phyloP scores from a whole-genome alignment of 2,797 vertebrate species.

The Somateria mollissima region DNA sequence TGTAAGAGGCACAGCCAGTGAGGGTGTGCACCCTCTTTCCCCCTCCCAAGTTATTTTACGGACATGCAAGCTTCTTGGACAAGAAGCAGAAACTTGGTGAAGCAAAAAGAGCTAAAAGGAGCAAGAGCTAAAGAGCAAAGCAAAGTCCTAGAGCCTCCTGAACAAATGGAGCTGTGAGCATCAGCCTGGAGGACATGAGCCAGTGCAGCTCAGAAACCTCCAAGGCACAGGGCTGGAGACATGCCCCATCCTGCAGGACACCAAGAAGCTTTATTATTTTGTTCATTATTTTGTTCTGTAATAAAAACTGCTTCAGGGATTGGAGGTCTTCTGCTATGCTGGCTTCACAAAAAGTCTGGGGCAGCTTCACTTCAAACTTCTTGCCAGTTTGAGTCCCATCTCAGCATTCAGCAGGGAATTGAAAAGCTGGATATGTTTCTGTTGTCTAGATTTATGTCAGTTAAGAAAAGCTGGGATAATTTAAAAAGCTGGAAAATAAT shows the following conservation, averaged over 20 bases:
- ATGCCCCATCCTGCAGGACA: background rate
- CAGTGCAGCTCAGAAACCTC: background rate
- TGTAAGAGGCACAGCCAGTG: background rate
- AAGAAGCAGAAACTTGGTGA: background rate
- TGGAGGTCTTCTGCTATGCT: conserved; percentile 59
- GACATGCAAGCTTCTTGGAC: background rate
- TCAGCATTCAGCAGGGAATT: conserved; percentile 5
- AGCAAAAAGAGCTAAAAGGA: background rate
- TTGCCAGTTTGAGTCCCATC: conserved; percentile 47
- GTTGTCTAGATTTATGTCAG: conserved; percentile 65
- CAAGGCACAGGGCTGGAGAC: background rate
- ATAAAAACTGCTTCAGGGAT: conserved; percentile 39
- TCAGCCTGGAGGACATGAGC: background rate
- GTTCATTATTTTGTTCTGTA: conserved; percentile 46
- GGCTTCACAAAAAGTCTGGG: conserved; percentile 51
- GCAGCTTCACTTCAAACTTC: conserved; percentile 42
- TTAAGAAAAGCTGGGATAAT: conserved; percentile 52
- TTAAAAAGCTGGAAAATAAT: conserved; percentile 63
- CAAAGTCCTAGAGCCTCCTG: background rate
- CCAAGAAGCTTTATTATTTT: background rate
- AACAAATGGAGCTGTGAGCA: background rate
- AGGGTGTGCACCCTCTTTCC: background rate
- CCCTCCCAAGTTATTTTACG: background rate
- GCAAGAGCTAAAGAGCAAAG: background rate
- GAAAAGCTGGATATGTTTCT: conserved; percentile 49